phyloP scores from a whole-genome alignment of 2,113 vertebrate genomes.

The Pycnonotus jocosus region DNA sequence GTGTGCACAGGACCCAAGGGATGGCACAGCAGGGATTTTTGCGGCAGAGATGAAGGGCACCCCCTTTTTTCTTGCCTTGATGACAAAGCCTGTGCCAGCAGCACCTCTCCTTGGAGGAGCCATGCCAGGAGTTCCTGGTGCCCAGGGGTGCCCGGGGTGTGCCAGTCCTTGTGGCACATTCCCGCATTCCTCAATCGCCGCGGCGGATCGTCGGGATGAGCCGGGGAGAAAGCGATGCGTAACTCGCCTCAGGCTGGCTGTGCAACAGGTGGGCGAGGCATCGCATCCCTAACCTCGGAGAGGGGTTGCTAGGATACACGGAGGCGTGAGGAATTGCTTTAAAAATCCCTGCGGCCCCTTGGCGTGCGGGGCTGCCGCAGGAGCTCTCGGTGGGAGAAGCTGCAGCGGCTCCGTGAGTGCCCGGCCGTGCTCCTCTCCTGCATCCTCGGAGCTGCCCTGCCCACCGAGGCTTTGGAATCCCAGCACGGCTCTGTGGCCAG shows the following conservation, averaged over 20 bases:
- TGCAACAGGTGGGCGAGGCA: slow-evolving; percentile 6
- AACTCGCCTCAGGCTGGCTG: not conserved
- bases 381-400: not conserved
- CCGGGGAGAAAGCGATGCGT: not conserved
- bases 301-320: slow-evolving; percentile 43
- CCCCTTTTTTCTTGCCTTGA: not conserved
- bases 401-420: not conserved
- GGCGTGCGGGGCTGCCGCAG: not conserved
- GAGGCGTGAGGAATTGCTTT: not conserved
- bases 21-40: not conserved
- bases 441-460: rapidly evolving
- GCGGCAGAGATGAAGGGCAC: not conserved
- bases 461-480: not conserved
- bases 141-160: not conserved
- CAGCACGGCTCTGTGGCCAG: not conserved
- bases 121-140: not conserved
- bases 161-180: not conserved
- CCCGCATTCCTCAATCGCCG: not conserved
- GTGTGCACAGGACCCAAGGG: rapidly evolving
- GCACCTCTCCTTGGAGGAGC: not conserved
- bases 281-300: not conserved
- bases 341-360: not conserved
- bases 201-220: rapidly evolving
- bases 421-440: not conserved
- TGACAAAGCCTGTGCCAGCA: not conserved